Base-by-base conservation (phyloP, 2,113 vertebrate genomes). In the Mobula hypostoma region DNA sequence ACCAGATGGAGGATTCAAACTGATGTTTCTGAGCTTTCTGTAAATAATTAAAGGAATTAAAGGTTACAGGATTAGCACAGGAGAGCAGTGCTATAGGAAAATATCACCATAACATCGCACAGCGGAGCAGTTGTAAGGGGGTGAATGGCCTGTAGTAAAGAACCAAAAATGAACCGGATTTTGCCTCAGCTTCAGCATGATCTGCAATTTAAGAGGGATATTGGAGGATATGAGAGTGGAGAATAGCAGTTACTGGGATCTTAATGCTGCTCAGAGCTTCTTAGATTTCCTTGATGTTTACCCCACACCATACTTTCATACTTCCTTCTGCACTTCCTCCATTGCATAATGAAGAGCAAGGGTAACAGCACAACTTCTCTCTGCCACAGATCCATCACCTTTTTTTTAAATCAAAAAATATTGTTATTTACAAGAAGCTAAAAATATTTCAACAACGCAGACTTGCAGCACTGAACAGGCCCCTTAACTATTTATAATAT, bases 391-490 rank as follows among this genome's bases (percentile, higher is more conserved):
- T 12, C 21, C 66, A 91, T 68, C 88, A 40, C 36, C 27, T 91
- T 83, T 91, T 24, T 36, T 36, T 36, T 36, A 36, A 92, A 92
- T 40, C 32, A 36, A 21, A 40, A 91, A 17, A 70, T 48, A 63
- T 56, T 48, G 70, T 93, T 74, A 40, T 93, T 70, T 48, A 93
- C 68, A 74, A 72, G 1, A 48, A 93, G 36, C 68, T 7, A 56
- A 1, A 48, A 76, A 74, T 32, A 91, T 92, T 93, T 76, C 91
- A 93, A 56, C 90, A 74, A 32, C 27, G 90, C 90, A 72, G 63
- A 17, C 85, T 66, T 48, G 48, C 63, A 27, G 90, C 7, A 48
- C 90, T 74, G 36, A 93, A 93, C 68, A 74, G 68, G 61, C 68
- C 40, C 48, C 24, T 91, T n/a, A 66, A 68, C 87, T 68, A 68